A percentile compares a stretch with the other conserved stretches of the same genome.
Evolutionary conservation across 2,113 vertebrate species (phyloP).

Genomic region (Fregetta grallaria): DNA sequence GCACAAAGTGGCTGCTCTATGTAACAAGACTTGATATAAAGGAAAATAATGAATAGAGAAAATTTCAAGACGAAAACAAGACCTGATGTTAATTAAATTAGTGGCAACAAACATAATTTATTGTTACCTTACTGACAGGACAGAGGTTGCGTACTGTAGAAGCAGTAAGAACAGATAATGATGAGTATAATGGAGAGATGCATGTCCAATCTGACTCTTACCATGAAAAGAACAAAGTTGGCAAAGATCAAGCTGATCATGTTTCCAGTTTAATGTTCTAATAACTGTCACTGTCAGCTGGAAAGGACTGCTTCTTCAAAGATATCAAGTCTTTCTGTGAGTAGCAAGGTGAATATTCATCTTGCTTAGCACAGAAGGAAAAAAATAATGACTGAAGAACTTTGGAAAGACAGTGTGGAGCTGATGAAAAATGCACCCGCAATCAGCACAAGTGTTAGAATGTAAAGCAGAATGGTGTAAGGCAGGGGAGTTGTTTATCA

Average conservation of each 20-base stretch:
- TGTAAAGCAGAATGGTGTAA: conserved; percentile 5
- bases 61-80: not conserved
- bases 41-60: not conserved
- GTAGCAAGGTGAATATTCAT: conserved; percentile 51
- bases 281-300: conserved; percentile 33
- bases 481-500: conserved; percentile 39
- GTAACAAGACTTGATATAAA: not conserved
- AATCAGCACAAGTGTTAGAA: conserved; percentile 37
- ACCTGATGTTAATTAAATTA: not conserved
- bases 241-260: conserved; percentile 37
- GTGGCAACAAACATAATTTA: not conserved
- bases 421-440: conserved; percentile 16
- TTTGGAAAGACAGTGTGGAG: conserved; percentile 35
- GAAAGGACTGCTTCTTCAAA: conserved; percentile 47
- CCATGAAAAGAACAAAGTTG: conserved; percentile 57
- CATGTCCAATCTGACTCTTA: not conserved
- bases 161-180: not conserved
- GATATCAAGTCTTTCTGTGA: not conserved
- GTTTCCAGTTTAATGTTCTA: conserved; percentile 49
- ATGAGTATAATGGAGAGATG: not conserved
- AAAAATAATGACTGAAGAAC: conserved; percentile 36
- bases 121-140: not conserved
- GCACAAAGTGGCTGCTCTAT: not conserved
- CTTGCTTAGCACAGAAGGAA: not conserved
- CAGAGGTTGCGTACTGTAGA: not conserved